phyloP scores from a whole-genome alignment of 2,113 vertebrate species.

The Gambusia affinis region DNA sequence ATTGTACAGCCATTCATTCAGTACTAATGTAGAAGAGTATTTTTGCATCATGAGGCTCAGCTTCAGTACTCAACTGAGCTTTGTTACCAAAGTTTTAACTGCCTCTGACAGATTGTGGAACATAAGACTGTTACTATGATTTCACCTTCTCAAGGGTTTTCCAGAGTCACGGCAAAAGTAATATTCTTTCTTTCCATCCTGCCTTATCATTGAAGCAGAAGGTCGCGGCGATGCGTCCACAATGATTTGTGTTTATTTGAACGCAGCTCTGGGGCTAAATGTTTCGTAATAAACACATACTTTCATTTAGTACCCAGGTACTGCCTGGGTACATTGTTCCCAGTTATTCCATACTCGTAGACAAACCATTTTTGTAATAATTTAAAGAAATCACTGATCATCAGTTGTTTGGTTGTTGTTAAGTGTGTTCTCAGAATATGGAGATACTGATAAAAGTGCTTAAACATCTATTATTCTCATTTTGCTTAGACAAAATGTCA shows the following conservation, averaged over 20 bases:
- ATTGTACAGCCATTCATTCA: neutral
- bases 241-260: neutral
- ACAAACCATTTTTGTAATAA: too few relatives aligned
- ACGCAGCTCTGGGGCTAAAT: neutral
- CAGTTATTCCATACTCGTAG: too few relatives aligned
- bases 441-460: too few relatives aligned
- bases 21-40: neutral
- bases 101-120: neutral
- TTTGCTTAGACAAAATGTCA: too few relatives aligned
- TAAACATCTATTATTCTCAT: too few relatives aligned
- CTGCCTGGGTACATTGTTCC: too few relatives aligned
- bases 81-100: neutral
- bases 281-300: neutral
- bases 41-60: neutral
- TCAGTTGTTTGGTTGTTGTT: too few relatives aligned
- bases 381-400: too few relatives aligned
- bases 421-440: too few relatives aligned
- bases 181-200: neutral
- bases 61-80: neutral
- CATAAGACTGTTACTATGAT: neutral
- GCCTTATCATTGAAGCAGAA: neutral
- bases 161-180: neutral
- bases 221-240: neutral
- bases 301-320: too few relatives aligned
- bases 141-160: slow-evolving; percentile 3